Conservation (phyloP, 2,797 vertebrate species). For the Rhadinocentrus ornatus region DNA sequence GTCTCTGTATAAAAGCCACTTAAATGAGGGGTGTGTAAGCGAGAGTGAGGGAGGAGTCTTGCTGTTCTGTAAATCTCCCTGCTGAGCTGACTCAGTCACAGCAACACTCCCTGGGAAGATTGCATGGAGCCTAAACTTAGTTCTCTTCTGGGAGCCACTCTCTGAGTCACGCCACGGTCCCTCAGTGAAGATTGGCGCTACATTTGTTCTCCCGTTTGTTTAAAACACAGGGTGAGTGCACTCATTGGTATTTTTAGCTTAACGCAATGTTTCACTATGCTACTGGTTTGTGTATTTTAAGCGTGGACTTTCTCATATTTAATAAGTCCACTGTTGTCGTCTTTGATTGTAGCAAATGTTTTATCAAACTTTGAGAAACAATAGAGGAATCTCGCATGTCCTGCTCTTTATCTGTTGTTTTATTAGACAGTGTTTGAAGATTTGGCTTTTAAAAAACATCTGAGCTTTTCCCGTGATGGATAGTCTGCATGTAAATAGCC, state of each 20-base stretch:
- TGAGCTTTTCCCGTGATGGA: constrained; percentile 11
- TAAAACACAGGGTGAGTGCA: constrained; percentile 63
- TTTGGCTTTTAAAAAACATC: constrained; percentile 2
- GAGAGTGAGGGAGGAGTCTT: constrained; percentile 52
- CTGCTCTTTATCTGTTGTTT: constrained; percentile 5
- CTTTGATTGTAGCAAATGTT: background rate
- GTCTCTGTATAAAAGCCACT: constrained; percentile 22
- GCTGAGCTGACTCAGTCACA: constrained; percentile 54
- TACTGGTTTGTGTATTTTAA: background rate
- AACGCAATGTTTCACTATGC: background rate
- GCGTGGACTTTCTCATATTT: background rate
- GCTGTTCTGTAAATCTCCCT: constrained; percentile 12
- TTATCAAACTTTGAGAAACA: background rate
- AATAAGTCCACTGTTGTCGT: background rate
- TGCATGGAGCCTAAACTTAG: constrained; percentile 47
- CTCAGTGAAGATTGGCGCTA: constrained; percentile 20
- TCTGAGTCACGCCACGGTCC: constrained; percentile 5
- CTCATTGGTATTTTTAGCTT: constrained; percentile 4
- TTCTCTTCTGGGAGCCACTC: constrained; percentile 41
- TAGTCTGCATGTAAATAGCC: background rate
- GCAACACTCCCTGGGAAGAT: constrained; percentile 52
- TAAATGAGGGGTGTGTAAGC: constrained; percentile 37
- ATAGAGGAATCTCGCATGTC: background rate
- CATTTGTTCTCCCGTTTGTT: constrained; percentile 12
- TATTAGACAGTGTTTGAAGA: background rate